A percentile compares a stretch with the other conserved stretches of the same genome.
phyloP scores from a whole-genome alignment of 2,113 vertebrate species.

The Rhagologus leucostigma region DNA sequence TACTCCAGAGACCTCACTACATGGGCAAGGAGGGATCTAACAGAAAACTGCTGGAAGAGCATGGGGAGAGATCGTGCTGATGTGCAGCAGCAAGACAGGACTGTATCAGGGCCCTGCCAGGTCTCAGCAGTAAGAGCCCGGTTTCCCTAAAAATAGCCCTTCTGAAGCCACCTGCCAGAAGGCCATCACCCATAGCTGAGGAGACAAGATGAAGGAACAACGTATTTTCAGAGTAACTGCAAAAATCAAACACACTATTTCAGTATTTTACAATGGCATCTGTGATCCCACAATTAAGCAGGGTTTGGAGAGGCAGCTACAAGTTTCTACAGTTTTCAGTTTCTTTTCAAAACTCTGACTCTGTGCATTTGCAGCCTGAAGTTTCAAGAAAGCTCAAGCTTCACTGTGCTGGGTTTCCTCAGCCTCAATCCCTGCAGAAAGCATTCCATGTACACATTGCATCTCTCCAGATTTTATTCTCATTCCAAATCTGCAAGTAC shows the following conservation, averaged over 20 bases:
- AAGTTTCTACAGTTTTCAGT: background rate
- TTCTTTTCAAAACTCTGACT: background rate
- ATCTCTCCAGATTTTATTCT: conserved; percentile 25
- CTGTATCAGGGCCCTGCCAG: background rate
- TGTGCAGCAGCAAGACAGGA: background rate
- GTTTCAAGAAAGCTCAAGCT: background rate
- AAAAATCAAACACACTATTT: background rate
- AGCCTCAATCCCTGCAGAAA: background rate
- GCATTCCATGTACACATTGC: background rate
- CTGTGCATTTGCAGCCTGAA: background rate
- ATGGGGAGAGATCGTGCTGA: fast-evolving
- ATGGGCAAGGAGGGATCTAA: background rate
- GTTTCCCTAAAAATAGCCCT: background rate
- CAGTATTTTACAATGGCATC: background rate
- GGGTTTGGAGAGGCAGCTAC: background rate
- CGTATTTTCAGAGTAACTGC: background rate
- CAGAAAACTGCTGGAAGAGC: background rate
- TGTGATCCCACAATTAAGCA: background rate
- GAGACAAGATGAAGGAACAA: background rate
- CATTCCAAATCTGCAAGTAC: conserved; percentile 23
- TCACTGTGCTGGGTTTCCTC: background rate
- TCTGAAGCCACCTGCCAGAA: background rate
- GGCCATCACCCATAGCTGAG: background rate
- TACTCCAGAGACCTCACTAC: background rate
- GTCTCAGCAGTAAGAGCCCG: background rate